These are phyloP conservation scores for Meghimatium bilineatum DNA, from an alignment of 2,888 invertebrate genomes.

Conservation along the genomic window DNA sequence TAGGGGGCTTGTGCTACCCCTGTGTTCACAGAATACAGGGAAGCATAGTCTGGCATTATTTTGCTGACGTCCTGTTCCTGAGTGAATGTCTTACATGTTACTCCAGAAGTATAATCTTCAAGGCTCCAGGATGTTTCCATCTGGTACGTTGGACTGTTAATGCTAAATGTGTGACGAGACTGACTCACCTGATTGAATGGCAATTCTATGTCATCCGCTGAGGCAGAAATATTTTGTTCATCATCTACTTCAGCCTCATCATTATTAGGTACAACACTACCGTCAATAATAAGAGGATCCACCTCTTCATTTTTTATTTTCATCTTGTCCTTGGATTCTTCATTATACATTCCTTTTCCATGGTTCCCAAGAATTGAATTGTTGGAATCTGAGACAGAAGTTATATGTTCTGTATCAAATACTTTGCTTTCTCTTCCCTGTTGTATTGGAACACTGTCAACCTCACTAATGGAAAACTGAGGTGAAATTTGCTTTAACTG, in stretches of 20 bases:
- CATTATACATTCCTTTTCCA: too few relatives aligned
- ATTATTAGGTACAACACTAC: neutral
- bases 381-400: neutral
- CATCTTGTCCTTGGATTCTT: neutral
- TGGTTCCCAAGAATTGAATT: neutral
- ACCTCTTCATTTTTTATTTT: neutral
- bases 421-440: neutral
- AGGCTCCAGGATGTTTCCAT: constrained; percentile 58
- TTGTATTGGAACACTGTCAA: neutral
- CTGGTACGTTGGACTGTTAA: constrained; percentile 72
- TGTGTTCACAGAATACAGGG: neutral
- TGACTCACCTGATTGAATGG: neutral
- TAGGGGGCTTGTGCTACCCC: constrained; percentile 48
- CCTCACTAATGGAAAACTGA: neutral
- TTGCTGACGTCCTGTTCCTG: neutral
- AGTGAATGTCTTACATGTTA: constrained; percentile 58
- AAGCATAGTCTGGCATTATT: neutral
- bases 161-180: constrained; percentile 60
- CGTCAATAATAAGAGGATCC: constrained; percentile 34
- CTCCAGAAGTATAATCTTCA: constrained; percentile 59
- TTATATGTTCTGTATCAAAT: neutral
- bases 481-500: neutral
- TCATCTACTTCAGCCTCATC: neutral
- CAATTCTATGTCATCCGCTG: neutral
- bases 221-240: neutral